Conservation (phyloP, 1,140 invertebrate genomes). For the Diachasmimorpha longicaudata region DNA sequence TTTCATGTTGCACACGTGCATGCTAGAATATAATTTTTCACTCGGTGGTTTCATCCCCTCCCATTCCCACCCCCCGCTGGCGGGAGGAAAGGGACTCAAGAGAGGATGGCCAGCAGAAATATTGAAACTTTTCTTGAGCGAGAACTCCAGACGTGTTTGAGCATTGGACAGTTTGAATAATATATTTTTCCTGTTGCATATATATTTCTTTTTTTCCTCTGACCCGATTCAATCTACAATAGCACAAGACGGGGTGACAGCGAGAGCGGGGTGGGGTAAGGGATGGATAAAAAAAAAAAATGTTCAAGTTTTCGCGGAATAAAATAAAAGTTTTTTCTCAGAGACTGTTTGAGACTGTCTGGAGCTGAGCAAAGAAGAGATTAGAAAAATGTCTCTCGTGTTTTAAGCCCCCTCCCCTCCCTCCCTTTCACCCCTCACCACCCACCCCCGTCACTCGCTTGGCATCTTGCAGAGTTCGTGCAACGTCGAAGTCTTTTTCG, state of each 20-base stretch:
- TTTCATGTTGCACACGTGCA: neutral
- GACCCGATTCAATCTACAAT: neutral
- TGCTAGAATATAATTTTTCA: neutral
- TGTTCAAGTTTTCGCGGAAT: slow-evolving; percentile 6
- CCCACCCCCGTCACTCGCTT: neutral
- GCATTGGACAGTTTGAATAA: slow-evolving; percentile 40
- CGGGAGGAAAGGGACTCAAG: too few species aligned
- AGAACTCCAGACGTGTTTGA: neutral
- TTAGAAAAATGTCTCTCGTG: slow-evolving; percentile 34
- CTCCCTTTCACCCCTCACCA: neutral
- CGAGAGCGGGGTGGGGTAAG: neutral
- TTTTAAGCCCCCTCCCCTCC: neutral
- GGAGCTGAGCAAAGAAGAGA: slow-evolving; percentile 24
- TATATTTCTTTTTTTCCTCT: neutral
- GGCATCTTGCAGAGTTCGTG: neutral
- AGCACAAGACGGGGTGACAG: neutral
- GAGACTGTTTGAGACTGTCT: neutral
- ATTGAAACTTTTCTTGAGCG: slow-evolving; percentile 28
- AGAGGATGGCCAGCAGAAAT: slow-evolving; percentile 18
- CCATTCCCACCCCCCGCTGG: too few species aligned
- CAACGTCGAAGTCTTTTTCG: slow-evolving; percentile 6
- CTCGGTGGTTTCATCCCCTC: neutral
- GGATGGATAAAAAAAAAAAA: neutral
- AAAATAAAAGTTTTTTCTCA: slow-evolving; percentile 18
- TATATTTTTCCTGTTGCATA: slow-evolving; percentile 36